These are phyloP conservation scores for Tachysurus fulvidraco DNA, from an alignment of 2,113 vertebrate species.

Conservation along the genomic window DNA sequence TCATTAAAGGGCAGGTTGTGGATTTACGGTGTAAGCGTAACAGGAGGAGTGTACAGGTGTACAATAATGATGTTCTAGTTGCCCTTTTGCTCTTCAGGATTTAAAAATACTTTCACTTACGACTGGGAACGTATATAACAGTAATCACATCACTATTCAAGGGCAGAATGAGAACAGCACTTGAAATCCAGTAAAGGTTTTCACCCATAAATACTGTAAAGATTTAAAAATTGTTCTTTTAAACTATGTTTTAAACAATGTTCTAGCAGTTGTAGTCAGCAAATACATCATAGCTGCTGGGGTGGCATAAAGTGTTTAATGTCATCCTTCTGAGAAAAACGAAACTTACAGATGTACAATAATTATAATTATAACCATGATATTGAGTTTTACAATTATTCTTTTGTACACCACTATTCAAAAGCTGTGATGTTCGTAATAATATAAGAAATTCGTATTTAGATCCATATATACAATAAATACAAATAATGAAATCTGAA, in stretches of 20 bases:
- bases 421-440: too few species aligned
- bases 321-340: background rate
- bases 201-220: too few species aligned
- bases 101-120: slow-evolving; percentile 30
- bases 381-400: background rate
- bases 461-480: background rate
- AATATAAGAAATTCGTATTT: background rate
- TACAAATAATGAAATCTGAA: background rate
- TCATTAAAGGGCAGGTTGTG: slow-evolving; percentile 56
- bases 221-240: background rate
- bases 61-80: background rate
- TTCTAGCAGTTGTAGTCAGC: background rate
- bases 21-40: slow-evolving; percentile 50
- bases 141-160: background rate
- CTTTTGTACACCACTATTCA: too few species aligned
- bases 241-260: background rate
- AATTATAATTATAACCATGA: background rate
- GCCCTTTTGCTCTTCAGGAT: slow-evolving; percentile 1
- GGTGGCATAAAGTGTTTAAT: background rate
- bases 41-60: slow-evolving; percentile 32
- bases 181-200: background rate
- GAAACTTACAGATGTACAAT: too few species aligned
- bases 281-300: background rate
- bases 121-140: background rate
- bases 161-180: background rate